These are phyloP conservation scores for Melikaiella ostensackeni DNA, from an alignment of 2,888 invertebrate genomes.

Conservation along the genomic window DNA sequence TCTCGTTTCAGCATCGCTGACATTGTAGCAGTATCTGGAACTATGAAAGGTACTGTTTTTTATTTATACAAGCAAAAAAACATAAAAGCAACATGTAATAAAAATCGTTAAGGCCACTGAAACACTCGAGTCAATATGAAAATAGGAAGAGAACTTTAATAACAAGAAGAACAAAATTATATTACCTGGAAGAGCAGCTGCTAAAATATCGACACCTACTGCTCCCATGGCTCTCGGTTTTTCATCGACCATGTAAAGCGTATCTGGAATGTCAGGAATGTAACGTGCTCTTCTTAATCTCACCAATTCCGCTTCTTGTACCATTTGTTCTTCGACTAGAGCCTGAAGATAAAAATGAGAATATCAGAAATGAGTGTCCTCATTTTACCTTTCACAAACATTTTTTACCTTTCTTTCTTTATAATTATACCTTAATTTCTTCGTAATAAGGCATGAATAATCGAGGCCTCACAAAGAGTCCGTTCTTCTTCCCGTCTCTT, in stretches of 20 bases:
- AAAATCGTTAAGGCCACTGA: neutral
- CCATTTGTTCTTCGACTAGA: constrained; percentile 89
- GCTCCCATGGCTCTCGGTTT: constrained; percentile 79
- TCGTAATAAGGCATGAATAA: constrained; percentile 97
- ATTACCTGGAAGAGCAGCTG: constrained; percentile 81
- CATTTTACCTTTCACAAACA: neutral
- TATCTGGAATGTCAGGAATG: constrained; percentile 93
- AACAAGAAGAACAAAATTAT: constrained; percentile 38
- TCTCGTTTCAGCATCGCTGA: constrained; percentile 90
- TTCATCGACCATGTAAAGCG: constrained; percentile 91
- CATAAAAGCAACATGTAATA: neutral
- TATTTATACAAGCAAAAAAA: neutral
- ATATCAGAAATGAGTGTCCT: neutral
- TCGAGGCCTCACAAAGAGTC: constrained; percentile 89
- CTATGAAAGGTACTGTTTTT: constrained; percentile 70
- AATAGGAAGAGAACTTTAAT: neutral
- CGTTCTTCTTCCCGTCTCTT: constrained; percentile 84
- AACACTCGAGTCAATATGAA: neutral
- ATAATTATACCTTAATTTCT: constrained; percentile 87
- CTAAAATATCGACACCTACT: constrained; percentile 82
- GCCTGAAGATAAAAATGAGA: constrained; percentile 77
- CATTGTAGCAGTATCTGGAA: constrained; percentile 88
- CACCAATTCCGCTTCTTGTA: constrained; percentile 86
- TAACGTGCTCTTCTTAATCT: constrained; percentile 85
- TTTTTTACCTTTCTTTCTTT: neutral